Evolutionary conservation across 35 echinoderm and acorn worm species (phyloP), one percentile per base, ranked within the genome.

Genomic region (Eucidaris tribuloides): DNA sequence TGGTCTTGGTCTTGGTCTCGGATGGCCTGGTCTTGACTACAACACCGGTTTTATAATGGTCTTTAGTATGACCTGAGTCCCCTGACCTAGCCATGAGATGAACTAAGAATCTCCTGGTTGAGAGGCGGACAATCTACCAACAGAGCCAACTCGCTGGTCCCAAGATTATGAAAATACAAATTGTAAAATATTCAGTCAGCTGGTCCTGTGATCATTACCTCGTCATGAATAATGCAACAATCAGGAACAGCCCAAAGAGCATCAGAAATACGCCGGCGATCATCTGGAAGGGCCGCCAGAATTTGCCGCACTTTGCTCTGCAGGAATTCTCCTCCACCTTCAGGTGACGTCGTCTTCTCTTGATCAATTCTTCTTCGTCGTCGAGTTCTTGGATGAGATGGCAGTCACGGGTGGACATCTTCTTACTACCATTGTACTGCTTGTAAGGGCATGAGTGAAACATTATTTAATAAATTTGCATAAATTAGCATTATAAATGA

Each of bases 271-370:
- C 9, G 48, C 76, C 92, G 32, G 85, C 22, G 9, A 80, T 43
- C 14, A 95, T 56, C 62, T 88, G 80, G 35, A 90, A 86, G 33
- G 92, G 92, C 42, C 92, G 71, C 92, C 87, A 95, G 20, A 90
- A 60, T 19, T 83, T 42, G 0, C 49, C 44, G 50, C 87, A 86
- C 62, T 82, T 90, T 46, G 65, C 44, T 9, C 48, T 57, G 33
- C 79, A 81, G 13, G 62, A 68, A 3, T 59, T 63, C 41, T 83
- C 19, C 0, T 19, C 65, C 13, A 62, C 44, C 50, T 78, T 55
- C 2, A 96, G 83, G 29, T 90, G 88, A 48, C 88, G 72, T 66
- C 87, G 82, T 71, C 78, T 96, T 19, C 83, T 60, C 58, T 96
- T 78, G 19, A 96, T 86, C 65, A 96, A 25, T 40, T 86, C 27